Base-by-base conservation (phyloP, 2,888 invertebrate species). In the Odontocolon sp. region DNA sequence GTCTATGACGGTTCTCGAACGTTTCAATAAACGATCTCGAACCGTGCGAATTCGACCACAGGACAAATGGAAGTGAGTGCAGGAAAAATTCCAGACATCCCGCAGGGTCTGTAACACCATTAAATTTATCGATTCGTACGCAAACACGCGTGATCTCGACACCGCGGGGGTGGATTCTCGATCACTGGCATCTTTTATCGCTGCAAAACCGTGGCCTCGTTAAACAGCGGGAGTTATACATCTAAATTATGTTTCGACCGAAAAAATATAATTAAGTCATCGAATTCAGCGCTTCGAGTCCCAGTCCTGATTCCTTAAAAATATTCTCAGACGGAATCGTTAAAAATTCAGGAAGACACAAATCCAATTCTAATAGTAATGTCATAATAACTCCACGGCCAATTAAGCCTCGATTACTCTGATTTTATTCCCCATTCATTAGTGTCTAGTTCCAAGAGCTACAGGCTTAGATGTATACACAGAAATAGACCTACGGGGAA, bases 201-300 rank as follows among this genome's bases (percentile, higher is more conserved):
- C n/a, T n/a, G n/a, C n/a, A n/a, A n/a, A n/a, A n/a, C n/a, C 66
- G 78, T 80, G 78, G 81, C 79, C 81, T 83, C 83, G 84, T 85
- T 85, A 84, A 85, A 85, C 85, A 86, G 85, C 85, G 80, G 85
- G 85, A 79, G 81, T 80, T 47, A 16, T n/a, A 31, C 47, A 42
- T 61, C 23, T 79, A 83, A 82, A 84, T 82, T 82, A 84, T 82
- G 82, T 79, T 77, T 45, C 18, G 52, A 23, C 36, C 63, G 54
- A 45, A 66, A 52, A 69, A 18, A 50, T 57, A 84, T 85, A 87
- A 87, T 87, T 84, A 85, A 87, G 87, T 83, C 84, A 82, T 86
- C 84, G 83, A 80, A 36, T 2, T 3, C 36, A 14, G 16, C 9
- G 56, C 45, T 31, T 47, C 57, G 40, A 40, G 54, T 31, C 33